A percentile compares a stretch with the other conserved stretches of the same genome.
phyloP scores from a whole-genome alignment of 2,888 invertebrate species.

The Homarus gammarus region DNA sequence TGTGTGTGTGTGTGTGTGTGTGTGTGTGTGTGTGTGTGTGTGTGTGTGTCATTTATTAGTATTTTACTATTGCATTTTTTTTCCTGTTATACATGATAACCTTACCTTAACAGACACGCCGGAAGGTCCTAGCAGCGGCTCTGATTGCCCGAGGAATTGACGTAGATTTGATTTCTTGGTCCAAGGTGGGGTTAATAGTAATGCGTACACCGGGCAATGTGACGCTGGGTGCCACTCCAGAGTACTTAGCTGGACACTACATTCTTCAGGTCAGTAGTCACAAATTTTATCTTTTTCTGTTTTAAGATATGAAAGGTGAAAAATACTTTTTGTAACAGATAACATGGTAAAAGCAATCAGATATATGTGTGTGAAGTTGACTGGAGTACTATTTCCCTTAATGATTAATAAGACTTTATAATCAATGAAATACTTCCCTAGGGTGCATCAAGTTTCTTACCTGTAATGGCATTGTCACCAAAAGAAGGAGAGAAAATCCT shows the following conservation, averaged over 20 bases:
- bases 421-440: constrained; percentile 73
- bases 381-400: no score
- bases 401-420: no score
- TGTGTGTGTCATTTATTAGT: neutral
- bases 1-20: no score
- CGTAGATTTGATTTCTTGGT: constrained; percentile 98
- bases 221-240: constrained; percentile 98
- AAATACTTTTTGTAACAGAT: no score
- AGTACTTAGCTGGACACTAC: constrained; percentile 98
- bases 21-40: no score
- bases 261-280: constrained; percentile 84
- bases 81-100: no score
- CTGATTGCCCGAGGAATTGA: constrained; percentile 98
- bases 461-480: constrained; percentile 98
- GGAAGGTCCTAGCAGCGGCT: constrained; percentile 93
- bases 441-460: constrained; percentile 97
- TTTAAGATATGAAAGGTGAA: neutral
- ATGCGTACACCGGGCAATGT: constrained; percentile 95
- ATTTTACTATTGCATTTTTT: neutral
- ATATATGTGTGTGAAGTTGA: neutral
- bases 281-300: neutral
- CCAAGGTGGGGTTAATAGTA: constrained; percentile 97
- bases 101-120: constrained; percentile 85
- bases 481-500: constrained; percentile 96
- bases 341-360: no score